These are phyloP conservation scores for Mercenaria mercenaria DNA, from an alignment of 1,140 invertebrate species.

Conservation along the genomic window DNA sequence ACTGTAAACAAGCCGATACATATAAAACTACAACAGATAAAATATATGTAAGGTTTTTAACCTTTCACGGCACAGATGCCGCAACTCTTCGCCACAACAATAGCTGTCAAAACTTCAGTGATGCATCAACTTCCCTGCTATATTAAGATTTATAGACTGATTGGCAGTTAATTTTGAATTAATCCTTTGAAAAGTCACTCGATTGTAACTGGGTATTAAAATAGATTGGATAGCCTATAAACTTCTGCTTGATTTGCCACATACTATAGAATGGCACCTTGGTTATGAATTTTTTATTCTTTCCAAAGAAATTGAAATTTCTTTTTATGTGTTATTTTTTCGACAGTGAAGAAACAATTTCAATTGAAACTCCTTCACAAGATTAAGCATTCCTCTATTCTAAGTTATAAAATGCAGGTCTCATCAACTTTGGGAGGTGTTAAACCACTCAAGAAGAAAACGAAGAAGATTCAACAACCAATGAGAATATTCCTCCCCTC, in stretches of 20 bases:
- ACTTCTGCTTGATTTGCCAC: constrained; percentile 42
- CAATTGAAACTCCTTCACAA: neutral
- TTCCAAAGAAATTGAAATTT: constrained; percentile 20
- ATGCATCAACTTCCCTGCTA: neutral
- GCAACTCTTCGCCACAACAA: constrained; percentile 40
- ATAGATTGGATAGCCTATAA: constrained; percentile 48
- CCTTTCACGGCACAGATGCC: neutral
- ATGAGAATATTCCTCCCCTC: neutral
- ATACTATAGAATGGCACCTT: constrained; percentile 30
- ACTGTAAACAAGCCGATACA: too few relatives aligned
- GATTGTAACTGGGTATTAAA: constrained; percentile 62
- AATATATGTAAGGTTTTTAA: neutral
- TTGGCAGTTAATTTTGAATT: constrained; percentile 38
- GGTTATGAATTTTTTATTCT: constrained; percentile 55
- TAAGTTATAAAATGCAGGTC: constrained; percentile 15
- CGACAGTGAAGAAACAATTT: constrained; percentile 40
- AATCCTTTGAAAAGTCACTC: constrained; percentile 27
- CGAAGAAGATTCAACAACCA: neutral
- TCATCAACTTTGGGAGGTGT: constrained; percentile 4
- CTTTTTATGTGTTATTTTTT: constrained; percentile 53
- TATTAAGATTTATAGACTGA: constrained; percentile 47
- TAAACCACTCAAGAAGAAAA: neutral
- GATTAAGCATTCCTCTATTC: constrained; percentile 25
- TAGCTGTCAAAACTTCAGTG: constrained; percentile 33
- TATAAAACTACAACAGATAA: too few relatives aligned